Conservation (phyloP, 2,797 vertebrate species). For the Pseudotriccus pelzelni region DNA sequence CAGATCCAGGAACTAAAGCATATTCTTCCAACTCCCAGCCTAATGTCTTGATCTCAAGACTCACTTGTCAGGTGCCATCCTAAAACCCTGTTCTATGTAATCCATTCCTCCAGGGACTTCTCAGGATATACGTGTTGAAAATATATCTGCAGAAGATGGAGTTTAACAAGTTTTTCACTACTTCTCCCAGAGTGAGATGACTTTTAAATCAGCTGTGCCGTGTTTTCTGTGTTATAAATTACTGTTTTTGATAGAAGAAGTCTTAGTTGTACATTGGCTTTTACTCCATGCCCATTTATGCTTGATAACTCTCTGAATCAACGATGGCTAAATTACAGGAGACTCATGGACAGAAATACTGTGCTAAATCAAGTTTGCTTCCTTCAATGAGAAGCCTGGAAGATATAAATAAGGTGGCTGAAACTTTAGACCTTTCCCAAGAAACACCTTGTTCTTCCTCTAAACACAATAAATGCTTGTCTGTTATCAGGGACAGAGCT, state of each 20-base stretch:
- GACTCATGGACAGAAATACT: neutral
- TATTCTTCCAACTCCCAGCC: neutral
- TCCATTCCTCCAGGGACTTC: neutral
- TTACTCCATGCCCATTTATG: neutral
- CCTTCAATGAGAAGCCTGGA: neutral
- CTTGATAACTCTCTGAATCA: neutral
- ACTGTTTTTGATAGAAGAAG: neutral
- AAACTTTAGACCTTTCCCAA: neutral
- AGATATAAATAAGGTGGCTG: neutral
- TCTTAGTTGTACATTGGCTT: neutral
- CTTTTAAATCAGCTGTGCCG: neutral
- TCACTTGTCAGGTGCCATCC: neutral
- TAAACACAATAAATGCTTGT: neutral
- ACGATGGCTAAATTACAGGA: neutral
- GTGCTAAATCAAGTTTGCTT: neutral
- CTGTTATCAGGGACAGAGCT: neutral
- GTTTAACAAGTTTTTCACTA: neutral
- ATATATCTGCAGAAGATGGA: neutral
- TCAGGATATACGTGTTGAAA: neutral
- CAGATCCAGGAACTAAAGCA: neutral
- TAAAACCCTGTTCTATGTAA: neutral
- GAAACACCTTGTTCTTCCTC: neutral
- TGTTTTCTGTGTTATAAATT: neutral
- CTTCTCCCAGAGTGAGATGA: neutral
- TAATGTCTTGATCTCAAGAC: neutral